Base-by-base conservation (phyloP, 2,113 vertebrate genomes). In the Toxostoma redivivum region DNA sequence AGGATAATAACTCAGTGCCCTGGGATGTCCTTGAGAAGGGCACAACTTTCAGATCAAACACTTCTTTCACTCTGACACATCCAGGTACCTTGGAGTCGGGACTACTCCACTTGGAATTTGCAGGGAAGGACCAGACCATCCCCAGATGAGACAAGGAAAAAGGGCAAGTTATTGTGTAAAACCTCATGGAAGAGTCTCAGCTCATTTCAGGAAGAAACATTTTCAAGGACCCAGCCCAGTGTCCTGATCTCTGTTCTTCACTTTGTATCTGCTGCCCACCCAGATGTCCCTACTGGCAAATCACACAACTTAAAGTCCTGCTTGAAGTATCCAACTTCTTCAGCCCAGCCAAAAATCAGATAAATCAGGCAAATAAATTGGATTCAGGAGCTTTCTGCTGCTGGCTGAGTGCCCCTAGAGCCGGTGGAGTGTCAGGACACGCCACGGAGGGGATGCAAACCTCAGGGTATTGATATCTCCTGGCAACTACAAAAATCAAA, bases 171-270 rank as follows among this genome's bases (percentile, higher is more conserved):
- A 10, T 56, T 25, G 8, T 22, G 23, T 30, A 67, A 88, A 94
- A 81, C 17, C 18, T 84, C 51, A 35, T 5, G n/a, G 48, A 30
- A 37, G 76, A 38, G 4, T 28, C 70, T 71, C 30, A 54, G n/a
- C 8, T 79, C 35, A 48, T 12, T 24, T 85, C 10, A 70, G 33
- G 90, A 90, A 58, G 3, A 72, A 71, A 62, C 12, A 28, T 50
- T 87, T 87, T 67, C 62, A 23, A 24, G 38, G 35, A 30, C 23
- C 10, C 61, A 80, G 0, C 7, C 22, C 0, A 0, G 3, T 42
- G 12, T 51, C 27, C 74, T 72, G 45, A 47, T 23, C 13, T 12
- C 23, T 57, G 0, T 71, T 79, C 15, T 37, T 47, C 38, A n/a
- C 37, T 64, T 73, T 3, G 0, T 25, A 44, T 23, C 57, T 85